Evolutionary conservation across 2,888 invertebrate genomes (phyloP), one percentile per base, ranked within the genome.

Genomic region (Geophilus truncorum): DNA sequence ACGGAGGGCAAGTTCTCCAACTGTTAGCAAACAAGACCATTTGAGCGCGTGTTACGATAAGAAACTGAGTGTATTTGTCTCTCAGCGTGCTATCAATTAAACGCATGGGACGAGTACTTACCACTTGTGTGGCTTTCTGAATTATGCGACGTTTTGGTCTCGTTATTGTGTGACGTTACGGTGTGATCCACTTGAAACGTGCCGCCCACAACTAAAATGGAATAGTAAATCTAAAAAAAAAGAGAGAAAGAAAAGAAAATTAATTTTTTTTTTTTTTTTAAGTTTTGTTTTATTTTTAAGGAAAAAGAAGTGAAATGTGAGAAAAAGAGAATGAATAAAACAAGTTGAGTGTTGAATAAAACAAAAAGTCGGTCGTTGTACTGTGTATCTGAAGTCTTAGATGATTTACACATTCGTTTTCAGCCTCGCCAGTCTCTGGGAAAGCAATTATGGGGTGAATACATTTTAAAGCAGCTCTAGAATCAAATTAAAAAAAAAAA

Each of bases 191-290:
- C 32, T 57, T 57, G 51, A 79, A 79, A 79, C 3, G 57, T 23
- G 23, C 79, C 79, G 12, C 79, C 79, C 23, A 79, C 32, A 2
- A 79, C 79, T 30, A 79, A 34, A 57, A 79, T 51, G 7, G 79
- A 51, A 28, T 79, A 79, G 57, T 79, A 79, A 28, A 79, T 45
- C 79, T 79, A 51, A 2, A 51, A 51, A 45, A 57, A 9, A 18
- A 28, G 21, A 79, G 12, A 25, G 28, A 79, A 79, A 57, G 28
- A 32, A 9, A 9, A 32, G 9, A 32, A 32, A 6, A 32, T 32
- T 32, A 32, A 32, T 6, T 4, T 32, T 32, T 32, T 32, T 32
- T 32, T 32, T 6, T 32, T 32, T 32, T 32, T 32, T 32, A 32
- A 32, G 32, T 32, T 32, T 32, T n/a, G n/a, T n/a, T n/a, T n/a